phyloP scores from a whole-genome alignment of 2,888 invertebrate species.

The Formica aserva region DNA sequence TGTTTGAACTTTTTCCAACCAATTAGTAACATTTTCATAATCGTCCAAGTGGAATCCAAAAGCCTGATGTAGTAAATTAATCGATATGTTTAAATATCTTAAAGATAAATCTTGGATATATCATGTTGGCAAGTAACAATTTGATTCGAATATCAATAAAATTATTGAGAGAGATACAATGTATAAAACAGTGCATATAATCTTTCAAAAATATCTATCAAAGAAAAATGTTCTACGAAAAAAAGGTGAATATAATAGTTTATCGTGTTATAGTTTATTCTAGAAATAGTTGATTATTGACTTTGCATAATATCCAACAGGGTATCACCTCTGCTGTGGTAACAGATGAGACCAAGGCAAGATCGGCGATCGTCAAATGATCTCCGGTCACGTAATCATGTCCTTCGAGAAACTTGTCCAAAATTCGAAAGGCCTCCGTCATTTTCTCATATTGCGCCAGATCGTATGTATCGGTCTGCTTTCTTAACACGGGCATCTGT shows the following conservation, averaged over 20 bases:
- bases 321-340: constrained; percentile 78
- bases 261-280: background rate
- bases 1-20: constrained; percentile 88
- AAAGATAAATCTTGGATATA: background rate
- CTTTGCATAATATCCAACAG: background rate
- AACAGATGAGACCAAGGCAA: constrained; percentile 77
- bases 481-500: constrained; percentile 77
- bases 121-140: background rate
- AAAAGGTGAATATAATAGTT: background rate
- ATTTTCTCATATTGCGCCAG: constrained; percentile 72
- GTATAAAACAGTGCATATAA: background rate
- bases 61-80: constrained; percentile 68
- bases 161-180: background rate
- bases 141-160: background rate
- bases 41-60: constrained; percentile 84
- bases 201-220: constrained; percentile 1
- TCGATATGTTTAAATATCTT: background rate
- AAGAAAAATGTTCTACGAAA: too few relatives aligned
- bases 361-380: constrained; percentile 82
- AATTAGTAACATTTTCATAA: constrained; percentile 90
- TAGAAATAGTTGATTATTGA: background rate
- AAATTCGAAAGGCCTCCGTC: constrained; percentile 71
- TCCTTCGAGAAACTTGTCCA: constrained; percentile 80
- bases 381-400: constrained; percentile 81
- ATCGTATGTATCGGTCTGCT: constrained; percentile 64